These are phyloP conservation scores for Apogon talboti DNA, from an alignment of 2,797 vertebrate species.

Conservation along the genomic window DNA sequence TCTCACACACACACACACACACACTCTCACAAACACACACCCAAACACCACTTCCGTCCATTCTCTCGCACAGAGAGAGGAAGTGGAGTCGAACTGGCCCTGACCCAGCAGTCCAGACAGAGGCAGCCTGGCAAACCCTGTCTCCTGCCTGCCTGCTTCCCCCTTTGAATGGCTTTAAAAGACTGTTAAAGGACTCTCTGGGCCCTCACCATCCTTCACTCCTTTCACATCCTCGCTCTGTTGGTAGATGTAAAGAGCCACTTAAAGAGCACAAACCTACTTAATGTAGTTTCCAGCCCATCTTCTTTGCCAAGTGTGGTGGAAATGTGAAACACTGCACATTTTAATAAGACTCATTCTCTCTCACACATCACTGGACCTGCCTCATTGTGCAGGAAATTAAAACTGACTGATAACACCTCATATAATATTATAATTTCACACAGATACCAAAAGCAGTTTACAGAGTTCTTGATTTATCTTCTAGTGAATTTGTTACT, in stretches of 20 bases:
- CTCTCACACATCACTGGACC: background rate
- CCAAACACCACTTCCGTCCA: conserved; percentile 74
- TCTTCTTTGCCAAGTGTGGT: background rate
- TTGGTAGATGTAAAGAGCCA: conserved; percentile 1
- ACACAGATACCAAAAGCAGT: background rate
- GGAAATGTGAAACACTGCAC: conserved; percentile 10
- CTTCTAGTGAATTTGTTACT: too few relatives aligned
- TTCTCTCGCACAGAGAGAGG: conserved; percentile 78
- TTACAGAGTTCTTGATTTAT: too few relatives aligned
- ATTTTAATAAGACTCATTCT: background rate
- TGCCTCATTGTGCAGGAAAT: background rate
- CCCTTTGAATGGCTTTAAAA: conserved; percentile 39
- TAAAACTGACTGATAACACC: background rate
- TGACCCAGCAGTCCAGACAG: conserved; percentile 65
- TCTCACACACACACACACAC: conserved; percentile 42
- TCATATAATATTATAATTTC: background rate
- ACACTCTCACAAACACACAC: conserved; percentile 42
- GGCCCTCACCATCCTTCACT: conserved; percentile 6
- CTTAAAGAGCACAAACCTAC: conserved; percentile 17
- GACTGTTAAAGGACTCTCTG: conserved; percentile 29
- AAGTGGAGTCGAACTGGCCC: conserved; percentile 64
- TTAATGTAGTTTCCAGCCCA: conserved; percentile 2
- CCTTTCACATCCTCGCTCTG: conserved; percentile 9
- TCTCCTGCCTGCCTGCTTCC: conserved; percentile 35
- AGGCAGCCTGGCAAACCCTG: conserved; percentile 35